Conservation (phyloP, 2,888 invertebrate genomes). For the Conistra vaccinii region DNA sequence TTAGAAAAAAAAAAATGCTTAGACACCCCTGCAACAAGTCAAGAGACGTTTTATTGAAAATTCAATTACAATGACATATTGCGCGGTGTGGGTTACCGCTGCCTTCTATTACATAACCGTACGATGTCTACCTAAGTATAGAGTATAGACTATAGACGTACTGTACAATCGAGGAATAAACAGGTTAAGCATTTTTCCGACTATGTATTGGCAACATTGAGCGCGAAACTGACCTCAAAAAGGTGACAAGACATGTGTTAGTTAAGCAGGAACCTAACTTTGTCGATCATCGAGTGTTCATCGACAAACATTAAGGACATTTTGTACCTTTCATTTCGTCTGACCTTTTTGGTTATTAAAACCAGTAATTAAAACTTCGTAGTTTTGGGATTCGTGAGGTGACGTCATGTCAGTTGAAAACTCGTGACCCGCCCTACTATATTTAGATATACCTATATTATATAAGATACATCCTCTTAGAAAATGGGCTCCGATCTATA, state of each 20-base stretch:
- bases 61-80: conserved; percentile 70
- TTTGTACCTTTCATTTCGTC: conserved; percentile 23
- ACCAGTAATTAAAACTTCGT: conserved; percentile 37
- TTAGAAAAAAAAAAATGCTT: background rate
- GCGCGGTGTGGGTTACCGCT: conserved; percentile 62
- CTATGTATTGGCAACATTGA: background rate
- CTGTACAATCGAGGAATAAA: background rate
- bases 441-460: no score
- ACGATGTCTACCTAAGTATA: conserved; percentile 6
- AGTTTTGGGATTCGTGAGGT: conserved; percentile 19
- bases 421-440: conserved; percentile 47
- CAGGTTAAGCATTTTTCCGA: background rate
- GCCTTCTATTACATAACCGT: conserved; percentile 64
- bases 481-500: conserved; percentile 23
- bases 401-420: conserved; percentile 36
- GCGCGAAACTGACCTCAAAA: background rate
- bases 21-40: conserved; percentile 45
- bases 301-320: conserved; percentile 29
- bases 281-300: background rate
- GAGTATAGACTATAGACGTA: background rate
- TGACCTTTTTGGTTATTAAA: conserved; percentile 31
- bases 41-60: conserved; percentile 62
- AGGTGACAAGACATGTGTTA: background rate
- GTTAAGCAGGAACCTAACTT: background rate
- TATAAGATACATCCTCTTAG: conserved; percentile 29